phyloP scores from a whole-genome alignment of 2,113 vertebrate genomes.

The Tonatia bakeri region DNA sequence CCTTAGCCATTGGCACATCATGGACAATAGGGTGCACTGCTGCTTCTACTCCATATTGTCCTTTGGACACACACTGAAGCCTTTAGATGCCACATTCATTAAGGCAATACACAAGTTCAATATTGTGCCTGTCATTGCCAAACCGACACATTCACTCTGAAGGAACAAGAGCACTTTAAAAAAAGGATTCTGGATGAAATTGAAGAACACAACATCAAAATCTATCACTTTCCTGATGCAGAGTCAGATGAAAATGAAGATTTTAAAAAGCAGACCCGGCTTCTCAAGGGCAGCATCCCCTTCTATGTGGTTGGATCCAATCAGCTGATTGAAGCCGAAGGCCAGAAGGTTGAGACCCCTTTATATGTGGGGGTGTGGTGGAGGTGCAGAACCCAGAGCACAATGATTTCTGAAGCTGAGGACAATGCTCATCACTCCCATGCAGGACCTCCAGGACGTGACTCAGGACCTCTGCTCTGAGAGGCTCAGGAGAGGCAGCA shows the following conservation, averaged over 20 bases:
- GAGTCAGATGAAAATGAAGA: constrained; percentile 99
- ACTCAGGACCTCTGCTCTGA: constrained; percentile 99
- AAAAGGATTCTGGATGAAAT: constrained; percentile 98
- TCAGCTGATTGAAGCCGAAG: constrained; percentile 98
- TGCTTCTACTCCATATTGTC: constrained; percentile 99
- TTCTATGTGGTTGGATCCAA: constrained; percentile 98
- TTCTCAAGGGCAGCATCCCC: constrained; percentile 96
- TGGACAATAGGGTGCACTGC: constrained; percentile 97
- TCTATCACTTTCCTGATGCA: constrained; percentile 97
- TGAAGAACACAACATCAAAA: constrained; percentile 97
- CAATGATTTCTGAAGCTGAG: constrained; percentile 98
- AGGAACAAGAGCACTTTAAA: constrained; percentile 94
- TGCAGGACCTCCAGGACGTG: constrained; percentile 99
- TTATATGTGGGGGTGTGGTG: constrained; percentile 97
- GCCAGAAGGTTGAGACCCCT: constrained; percentile 98
- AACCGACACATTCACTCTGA: constrained; percentile 86
- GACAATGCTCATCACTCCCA: constrained; percentile 98
- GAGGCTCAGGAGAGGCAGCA: constrained; percentile 94
- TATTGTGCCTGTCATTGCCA: constrained; percentile 87
- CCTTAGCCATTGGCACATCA: constrained; percentile 93
- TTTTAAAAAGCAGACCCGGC: constrained; percentile 97
- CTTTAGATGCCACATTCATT: constrained; percentile 86
- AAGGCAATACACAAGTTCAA: constrained; percentile 87
- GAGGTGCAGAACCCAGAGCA: constrained; percentile 99
- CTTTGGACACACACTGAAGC: constrained; percentile 92